Percentiles rank a stretch among this genome's conserved stretches.
These are phyloP conservation scores for Heloderma charlesbogerti DNA, from an alignment of 2,113 vertebrate genomes.

Conservation along the genomic window DNA sequence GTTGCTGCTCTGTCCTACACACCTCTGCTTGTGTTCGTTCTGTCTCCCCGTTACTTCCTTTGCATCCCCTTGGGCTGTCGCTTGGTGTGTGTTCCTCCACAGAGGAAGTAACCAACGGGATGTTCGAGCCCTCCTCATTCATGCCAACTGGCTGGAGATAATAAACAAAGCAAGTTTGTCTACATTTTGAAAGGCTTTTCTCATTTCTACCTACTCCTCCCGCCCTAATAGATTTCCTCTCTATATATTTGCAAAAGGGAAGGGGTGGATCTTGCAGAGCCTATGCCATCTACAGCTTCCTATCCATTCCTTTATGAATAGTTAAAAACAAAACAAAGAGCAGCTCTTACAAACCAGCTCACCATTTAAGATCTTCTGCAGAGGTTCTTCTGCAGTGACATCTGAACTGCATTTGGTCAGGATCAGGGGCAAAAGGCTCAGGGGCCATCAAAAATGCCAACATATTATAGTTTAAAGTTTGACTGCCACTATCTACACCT, in stretches of 20 bases:
- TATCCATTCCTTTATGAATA: background rate
- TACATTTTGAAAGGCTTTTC: background rate
- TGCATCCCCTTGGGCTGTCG: slow-evolving; percentile 40
- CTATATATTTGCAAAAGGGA: background rate
- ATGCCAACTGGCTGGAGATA: slow-evolving; percentile 44
- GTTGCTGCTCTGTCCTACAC: background rate
- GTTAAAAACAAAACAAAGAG: background rate
- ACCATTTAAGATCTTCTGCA: background rate
- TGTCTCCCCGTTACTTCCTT: slow-evolving; percentile 33
- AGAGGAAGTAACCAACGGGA: slow-evolving; percentile 46
- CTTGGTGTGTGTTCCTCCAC: slow-evolving; percentile 61
- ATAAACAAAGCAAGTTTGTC: slow-evolving; percentile 20
- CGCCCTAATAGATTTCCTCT: background rate
- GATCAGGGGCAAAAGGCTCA: too few relatives aligned
- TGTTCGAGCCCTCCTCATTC: slow-evolving; percentile 10
- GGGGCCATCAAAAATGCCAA: too few relatives aligned
- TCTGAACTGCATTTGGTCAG: background rate
- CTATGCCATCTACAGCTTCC: background rate
- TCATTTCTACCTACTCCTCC: background rate
- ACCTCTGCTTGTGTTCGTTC: slow-evolving; percentile 35
- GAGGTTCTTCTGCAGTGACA: background rate
- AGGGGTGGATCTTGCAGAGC: background rate
- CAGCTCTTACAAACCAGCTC: background rate
- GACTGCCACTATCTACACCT: too few relatives aligned
- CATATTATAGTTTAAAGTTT: too few relatives aligned